Evolutionary conservation across 2,888 invertebrate genomes (phyloP).

Genomic region (Allacma fusca): DNA sequence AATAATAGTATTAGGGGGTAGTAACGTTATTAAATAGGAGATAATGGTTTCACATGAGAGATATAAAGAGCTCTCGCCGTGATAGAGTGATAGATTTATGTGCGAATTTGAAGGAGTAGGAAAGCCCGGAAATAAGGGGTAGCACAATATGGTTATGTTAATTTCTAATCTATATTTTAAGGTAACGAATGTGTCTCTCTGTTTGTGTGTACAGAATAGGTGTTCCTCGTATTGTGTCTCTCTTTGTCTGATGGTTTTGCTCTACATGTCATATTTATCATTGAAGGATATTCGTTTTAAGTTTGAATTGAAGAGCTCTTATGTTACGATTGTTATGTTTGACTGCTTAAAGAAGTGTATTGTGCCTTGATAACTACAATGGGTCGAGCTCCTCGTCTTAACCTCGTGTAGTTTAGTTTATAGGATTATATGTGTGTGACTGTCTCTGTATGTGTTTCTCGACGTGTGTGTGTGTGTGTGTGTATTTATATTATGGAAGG

Average conservation of each 20-base stretch:
- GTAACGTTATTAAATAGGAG: neutral
- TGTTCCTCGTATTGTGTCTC: neutral
- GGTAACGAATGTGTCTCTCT: neutral
- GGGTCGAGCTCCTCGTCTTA: neutral
- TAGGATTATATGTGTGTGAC: no score
- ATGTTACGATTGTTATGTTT: constrained; percentile 19
- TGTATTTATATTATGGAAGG: no score
- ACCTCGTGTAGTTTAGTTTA: neutral
- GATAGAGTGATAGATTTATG: constrained; percentile 7
- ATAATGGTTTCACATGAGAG: neutral
- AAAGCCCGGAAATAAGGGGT: neutral
- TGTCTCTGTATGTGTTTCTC: no score
- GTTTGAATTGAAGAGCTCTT: constrained; percentile 16
- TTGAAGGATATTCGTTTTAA: constrained; percentile 14
- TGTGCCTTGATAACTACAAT: constrained; percentile 14
- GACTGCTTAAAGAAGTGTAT: constrained; percentile 23
- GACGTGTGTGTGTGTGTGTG: no score
- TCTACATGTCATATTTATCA: constrained; percentile 16
- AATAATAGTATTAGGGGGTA: neutral
- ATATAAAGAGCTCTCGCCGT: neutral
- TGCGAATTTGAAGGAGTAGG: constrained; percentile 3
- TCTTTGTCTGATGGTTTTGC: constrained; percentile 16
- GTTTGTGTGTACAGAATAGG: neutral
- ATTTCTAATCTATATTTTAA: constrained; percentile 2
- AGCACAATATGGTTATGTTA: constrained; percentile 9